A percentile compares a stretch with the other conserved stretches of the same genome.
phyloP scores from a whole-genome alignment of 2,888 invertebrate species.

The Philonicus albiceps region DNA sequence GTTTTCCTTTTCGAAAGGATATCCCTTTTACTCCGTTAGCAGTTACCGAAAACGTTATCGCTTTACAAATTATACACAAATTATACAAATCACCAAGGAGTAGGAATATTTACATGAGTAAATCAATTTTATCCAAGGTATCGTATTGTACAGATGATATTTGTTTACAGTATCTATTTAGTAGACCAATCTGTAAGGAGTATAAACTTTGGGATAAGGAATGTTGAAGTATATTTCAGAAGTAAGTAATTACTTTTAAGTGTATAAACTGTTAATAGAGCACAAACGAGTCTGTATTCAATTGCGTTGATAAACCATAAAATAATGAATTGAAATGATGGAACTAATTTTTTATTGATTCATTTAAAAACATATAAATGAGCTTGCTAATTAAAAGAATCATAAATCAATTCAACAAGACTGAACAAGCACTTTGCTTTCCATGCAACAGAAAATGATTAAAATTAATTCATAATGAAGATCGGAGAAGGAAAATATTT shows the following conservation, averaged over 20 bases:
- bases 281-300: not conserved
- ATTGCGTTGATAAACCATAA: not conserved
- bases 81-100: not conserved
- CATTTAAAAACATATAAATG: not conserved
- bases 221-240: not conserved
- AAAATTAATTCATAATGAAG: not conserved
- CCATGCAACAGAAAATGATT: not conserved
- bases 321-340: not conserved
- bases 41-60: not conserved
- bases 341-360: not conserved
- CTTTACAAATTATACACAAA: not conserved
- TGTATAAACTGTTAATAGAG: not conserved
- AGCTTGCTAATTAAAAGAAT: not conserved
- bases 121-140: not conserved
- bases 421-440: not conserved
- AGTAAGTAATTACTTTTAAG: not conserved
- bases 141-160: not conserved
- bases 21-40: conserved; percentile 44
- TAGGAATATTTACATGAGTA: not conserved
- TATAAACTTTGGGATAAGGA: not conserved
- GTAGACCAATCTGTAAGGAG: not conserved
- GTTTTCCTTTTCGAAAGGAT: conserved; percentile 55
- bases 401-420: not conserved
- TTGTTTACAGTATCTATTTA: not conserved
- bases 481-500: not conserved